Conservation (phyloP, 1,140 invertebrate genomes). For the silkworm (Bombyx mori) region ASM3026992v2 NC_085127.1:5640001-5640500, state of each 20-base stretch:
- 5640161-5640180: slow-evolving; percentile 20
- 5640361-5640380: no score
- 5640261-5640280: slow-evolving; percentile 19
- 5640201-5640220: slow-evolving; percentile 25
- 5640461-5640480: no score
- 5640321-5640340: no score
- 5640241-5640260: slow-evolving; percentile 33
- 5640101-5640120: slow-evolving; percentile 7
- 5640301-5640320: slow-evolving; percentile 18
- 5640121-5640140: slow-evolving; percentile 3
- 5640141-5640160: slow-evolving; percentile 5
- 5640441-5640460: no score
- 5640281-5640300: slow-evolving; percentile 28
- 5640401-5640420: no score
- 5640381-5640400: no score
- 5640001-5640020: no score
- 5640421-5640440: no score
- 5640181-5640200: slow-evolving; percentile 18
- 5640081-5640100: not conserved
- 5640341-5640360: no score
- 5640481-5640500: no score
- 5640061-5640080: not conserved
- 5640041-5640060: not conserved
- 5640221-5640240: slow-evolving; percentile 29
- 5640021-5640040: not conserved